Base-by-base conservation (phyloP, 2,888 invertebrate species). In the Pedicia rivosa region DNA sequence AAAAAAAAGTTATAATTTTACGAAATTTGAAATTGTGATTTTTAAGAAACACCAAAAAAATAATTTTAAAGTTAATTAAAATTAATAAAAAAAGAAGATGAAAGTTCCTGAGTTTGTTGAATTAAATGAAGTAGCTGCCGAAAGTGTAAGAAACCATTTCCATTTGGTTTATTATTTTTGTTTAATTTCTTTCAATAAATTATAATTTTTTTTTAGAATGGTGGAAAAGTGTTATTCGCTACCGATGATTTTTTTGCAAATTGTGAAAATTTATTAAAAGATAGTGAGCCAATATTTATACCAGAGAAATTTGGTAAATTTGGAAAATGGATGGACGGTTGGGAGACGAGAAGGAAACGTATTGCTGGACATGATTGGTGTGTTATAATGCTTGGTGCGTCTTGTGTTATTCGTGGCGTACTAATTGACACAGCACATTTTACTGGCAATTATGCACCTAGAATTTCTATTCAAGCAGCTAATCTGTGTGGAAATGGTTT, bases 241-340 rank as follows among this genome's bases (percentile, higher is more conserved):
- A 72, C 72, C 0, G 74, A 74, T 39, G 74, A 74, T 48, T 73
- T 70, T 56, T 74, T 74, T 47, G 73, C 73, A 2, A 56, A 62
- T 5, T 73, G 72, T 9, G 74, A 74, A 48, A 67, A 67, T 46
- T 63, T 74, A 56, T 50, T 74, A 12, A 54, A 62, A 17, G 68
- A 68, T 32, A 53, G 56, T 1, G 68, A 69, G 3, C 68, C 74
- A 0, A 52, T 68, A 10, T 73, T 70, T 55, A 64, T 68, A 12
- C 55, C 65, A 5, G 68, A 68, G 1, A 63, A 66, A 42, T 74
- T 65, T 49, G 73, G 73, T 0, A 68, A 69, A 35, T 71, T 56
- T 40, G 74, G 75, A 1, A 74, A 74, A 48, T 73, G 72, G 73
- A 74, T 74, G 74, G 75, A 74, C 44, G 75, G 74, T 0, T 75